phyloP scores from a whole-genome alignment of 1,140 invertebrate genomes.

The Myzus persicae region DNA sequence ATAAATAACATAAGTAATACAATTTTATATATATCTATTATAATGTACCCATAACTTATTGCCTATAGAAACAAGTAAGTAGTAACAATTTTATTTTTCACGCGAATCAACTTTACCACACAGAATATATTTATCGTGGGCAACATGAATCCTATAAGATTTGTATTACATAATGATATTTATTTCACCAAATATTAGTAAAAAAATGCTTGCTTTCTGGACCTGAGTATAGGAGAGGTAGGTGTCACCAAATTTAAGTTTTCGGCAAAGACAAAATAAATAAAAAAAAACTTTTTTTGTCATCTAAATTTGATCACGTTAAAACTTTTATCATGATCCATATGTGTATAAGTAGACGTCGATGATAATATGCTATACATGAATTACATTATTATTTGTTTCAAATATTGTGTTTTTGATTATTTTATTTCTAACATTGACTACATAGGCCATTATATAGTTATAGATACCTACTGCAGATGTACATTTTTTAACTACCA shows the following conservation, averaged over 20 bases:
- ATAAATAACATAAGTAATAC: no score
- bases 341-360: background rate
- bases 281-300: background rate
- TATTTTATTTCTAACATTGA: background rate
- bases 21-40: no score
- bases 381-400: background rate
- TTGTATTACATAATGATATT: background rate
- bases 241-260: background rate
- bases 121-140: no score
- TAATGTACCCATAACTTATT: no score
- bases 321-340: background rate
- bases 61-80: no score
- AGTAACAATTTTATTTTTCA: no score
- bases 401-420: background rate
- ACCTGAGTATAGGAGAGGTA: background rate
- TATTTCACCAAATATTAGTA: background rate
- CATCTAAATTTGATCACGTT: background rate
- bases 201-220: background rate
- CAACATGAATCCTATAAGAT: no score
- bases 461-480: background rate
- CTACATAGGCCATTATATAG: background rate
- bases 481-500: background rate
- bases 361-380: background rate
- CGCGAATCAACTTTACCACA: no score
- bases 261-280: background rate